Evolutionary conservation across 1,140 invertebrate species (phyloP).

Genomic region (Ceratoteleas bidentatus): DNA sequence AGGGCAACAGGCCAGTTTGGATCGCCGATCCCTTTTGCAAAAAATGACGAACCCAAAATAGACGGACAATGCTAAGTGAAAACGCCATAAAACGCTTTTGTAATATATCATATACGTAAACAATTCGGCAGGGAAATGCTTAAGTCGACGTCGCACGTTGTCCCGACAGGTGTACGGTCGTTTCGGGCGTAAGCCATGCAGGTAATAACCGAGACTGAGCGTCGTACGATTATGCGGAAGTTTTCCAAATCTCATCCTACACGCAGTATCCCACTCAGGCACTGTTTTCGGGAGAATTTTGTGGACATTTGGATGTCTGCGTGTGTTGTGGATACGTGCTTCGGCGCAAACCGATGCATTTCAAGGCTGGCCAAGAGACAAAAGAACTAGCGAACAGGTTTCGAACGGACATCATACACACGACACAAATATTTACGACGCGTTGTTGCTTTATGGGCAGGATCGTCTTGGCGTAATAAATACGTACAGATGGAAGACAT

Average conservation of each 20-base stretch:
- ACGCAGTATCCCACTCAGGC: background rate
- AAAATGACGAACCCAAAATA: constrained; percentile 26
- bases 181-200: constrained; percentile 14
- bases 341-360: constrained; percentile 48
- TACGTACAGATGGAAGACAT: constrained; percentile 36
- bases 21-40: constrained; percentile 32
- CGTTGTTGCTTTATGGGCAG: constrained; percentile 34
- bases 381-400: constrained; percentile 53
- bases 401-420: constrained; percentile 38
- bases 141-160: constrained; percentile 32
- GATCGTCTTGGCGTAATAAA: constrained; percentile 38
- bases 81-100: constrained; percentile 49
- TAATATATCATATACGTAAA: constrained; percentile 54
- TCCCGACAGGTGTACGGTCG: constrained; percentile 28
- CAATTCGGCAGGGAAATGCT: constrained; percentile 35
- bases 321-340: constrained; percentile 45
- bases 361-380: constrained; percentile 55
- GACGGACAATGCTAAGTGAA: constrained; percentile 34
- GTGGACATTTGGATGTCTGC: background rate
- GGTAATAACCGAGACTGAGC: constrained; percentile 37
- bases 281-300: constrained; percentile 15
- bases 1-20: background rate
- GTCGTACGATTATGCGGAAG: constrained; percentile 52
- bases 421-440: constrained; percentile 56
- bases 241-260: constrained; percentile 28